Conservation (phyloP, 2,888 invertebrate genomes). For the Tipula lateralis region DNA sequence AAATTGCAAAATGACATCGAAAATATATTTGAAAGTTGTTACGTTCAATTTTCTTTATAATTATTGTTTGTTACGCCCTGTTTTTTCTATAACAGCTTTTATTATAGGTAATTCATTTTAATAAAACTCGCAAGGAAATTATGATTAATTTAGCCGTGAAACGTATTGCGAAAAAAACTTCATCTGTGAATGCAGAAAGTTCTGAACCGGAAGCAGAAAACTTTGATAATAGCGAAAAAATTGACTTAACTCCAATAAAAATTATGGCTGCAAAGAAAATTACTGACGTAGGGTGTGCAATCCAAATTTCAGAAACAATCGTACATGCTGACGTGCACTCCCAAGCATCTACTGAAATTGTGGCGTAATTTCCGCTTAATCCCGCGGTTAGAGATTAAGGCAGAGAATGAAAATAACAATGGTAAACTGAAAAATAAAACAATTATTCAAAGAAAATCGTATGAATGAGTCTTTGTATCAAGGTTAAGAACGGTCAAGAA, state of each 20-base stretch:
- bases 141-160: neutral
- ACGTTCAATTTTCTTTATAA: neutral
- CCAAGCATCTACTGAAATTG: neutral
- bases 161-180: neutral
- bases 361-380: neutral
- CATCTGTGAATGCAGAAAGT: neutral
- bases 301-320: constrained; percentile 13
- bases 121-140: constrained; percentile 4
- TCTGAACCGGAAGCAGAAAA: neutral
- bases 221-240: neutral
- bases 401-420: neutral
- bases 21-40: constrained; percentile 20
- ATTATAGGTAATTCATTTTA: constrained; percentile 25
- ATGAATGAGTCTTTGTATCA: constrained; percentile 20
- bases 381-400: neutral
- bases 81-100: neutral
- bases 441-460: neutral
- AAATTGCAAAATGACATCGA: constrained; percentile 16
- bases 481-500: neutral
- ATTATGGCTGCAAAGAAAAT: neutral
- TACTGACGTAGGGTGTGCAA: neutral
- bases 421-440: neutral
- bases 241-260: neutral
- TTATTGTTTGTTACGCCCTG: neutral
- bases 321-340: neutral